Evolutionary conservation across 2,113 vertebrate species (phyloP), one percentile per base, ranked within the genome.

Genomic region (Butorides virescens): DNA sequence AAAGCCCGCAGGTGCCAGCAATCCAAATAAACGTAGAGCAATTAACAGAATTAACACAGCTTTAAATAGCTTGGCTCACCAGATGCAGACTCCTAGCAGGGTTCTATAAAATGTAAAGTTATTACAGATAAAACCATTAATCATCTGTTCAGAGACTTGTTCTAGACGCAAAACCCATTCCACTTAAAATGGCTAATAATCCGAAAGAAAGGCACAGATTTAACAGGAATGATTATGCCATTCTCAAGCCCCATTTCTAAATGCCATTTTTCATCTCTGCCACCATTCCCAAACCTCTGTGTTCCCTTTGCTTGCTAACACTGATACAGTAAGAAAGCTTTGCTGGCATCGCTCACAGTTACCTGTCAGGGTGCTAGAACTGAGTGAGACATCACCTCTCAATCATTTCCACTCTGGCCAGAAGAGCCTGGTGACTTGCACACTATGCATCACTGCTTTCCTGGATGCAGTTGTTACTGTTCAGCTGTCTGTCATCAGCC

Each of bases 21-120:
- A 98, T 98, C 97, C 96, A 95, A 98, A 98, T 97, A 98, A 98
- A 98, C 86, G 10, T 98, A 97, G 93, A 98, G 95, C 98, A 98
- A 98, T 98, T 98, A 98, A 97, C 97, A 98, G 98, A 98, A 98
- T 98, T 98, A 98, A 98, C 98, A 98, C 96, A 97, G 97, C 97
- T 98, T 98, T 98, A 98, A 98, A 98, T 98, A 98, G 98, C 96
- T 96, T 98, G 95, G 95, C 96, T 98, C 97, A 97, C 98, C 98
- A 98, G 98, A 98, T 98, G 98, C 93, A 11, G 96, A 97, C 93
- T 97, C 94, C 95, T 98, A 98, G 97, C 97, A 98, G 94, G 94
- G 95, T 97, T 98, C 97, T 97, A 98, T 98, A 98, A 98, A 98
- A 98, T 96, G 89, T 97, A 97, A 98, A 98, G 97, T 98, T 98